Evolutionary conservation across 2,888 invertebrate species (phyloP), one percentile per base, ranked within the genome.

Genomic region (Yponomeuta cagnagella): DNA sequence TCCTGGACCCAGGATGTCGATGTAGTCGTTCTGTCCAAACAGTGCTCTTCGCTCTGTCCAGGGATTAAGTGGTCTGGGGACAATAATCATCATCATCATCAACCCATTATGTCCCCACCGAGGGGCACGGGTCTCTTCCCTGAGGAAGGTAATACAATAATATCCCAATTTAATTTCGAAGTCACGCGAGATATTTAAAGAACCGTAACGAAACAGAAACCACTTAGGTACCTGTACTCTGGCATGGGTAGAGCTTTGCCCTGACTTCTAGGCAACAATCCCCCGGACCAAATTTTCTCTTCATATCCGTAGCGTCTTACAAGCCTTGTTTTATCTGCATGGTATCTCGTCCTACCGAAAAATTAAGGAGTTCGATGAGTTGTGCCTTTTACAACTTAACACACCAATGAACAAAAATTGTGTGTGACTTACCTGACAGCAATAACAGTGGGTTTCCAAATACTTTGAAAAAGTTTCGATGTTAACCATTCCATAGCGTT

Each of bases 1-100:
- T 52, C 96, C 97, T 80, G 96, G 95, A 2, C 99, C 99, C 70
- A 99, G 93, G 72, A 99, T 98, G 84, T 99, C 98, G 75, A 99
- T 98, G 81, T 98, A 99, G 86, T 99, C 98, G 89, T 99, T 99
- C 84, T 98, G 98, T 0, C 99, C 99, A 90, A 97, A 98, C 0
- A 97, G 84, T 1, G 98, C 97, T 79, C 94, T 94, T 77, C 95
- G 95, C 76, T 95, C 93, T 0, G 90, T 81, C 98, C 98, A 99
- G 0, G 86, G 79, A 87, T 97, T 94, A 75, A 90, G 93, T 3
- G 97, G 97, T 71, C 94, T 93, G 77, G 82, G 94, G 82, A 76
- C 63, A 31, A 30, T 23, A 23, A 23, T 23, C 23, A 23, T 23
- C 23, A 23, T 23, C 23, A 23, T 23, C 23, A 23, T 23, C 23